phyloP scores from a whole-genome alignment of 30 jellyfish, hydroid and myxozoan species.

The Morbakka virulenta region DNA sequence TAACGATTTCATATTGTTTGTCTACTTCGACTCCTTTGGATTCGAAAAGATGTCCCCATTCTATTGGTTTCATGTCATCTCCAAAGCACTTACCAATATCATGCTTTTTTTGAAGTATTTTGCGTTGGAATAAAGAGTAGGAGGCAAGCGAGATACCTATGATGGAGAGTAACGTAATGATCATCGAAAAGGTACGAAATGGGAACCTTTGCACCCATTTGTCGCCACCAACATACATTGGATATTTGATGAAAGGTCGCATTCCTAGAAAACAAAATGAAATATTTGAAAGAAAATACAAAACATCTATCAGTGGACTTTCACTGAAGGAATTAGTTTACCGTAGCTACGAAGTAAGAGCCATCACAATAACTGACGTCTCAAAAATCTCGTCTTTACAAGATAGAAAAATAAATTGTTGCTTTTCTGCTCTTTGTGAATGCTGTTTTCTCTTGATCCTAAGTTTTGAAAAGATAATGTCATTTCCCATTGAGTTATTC shows the following conservation, averaged over 20 bases:
- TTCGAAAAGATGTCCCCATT: slow-evolving; percentile 18
- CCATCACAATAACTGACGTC: no score
- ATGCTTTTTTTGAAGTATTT: slow-evolving; percentile 20
- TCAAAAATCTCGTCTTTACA: no score
- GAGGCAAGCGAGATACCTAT: slow-evolving; percentile 51
- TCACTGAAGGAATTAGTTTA: no score
- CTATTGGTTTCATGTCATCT: slow-evolving; percentile 34
- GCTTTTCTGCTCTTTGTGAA: no score
- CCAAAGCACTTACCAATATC: slow-evolving; percentile 53
- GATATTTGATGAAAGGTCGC: slow-evolving; percentile 78
- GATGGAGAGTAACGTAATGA: slow-evolving; percentile 60
- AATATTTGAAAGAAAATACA: background rate
- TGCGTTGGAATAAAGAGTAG: slow-evolving; percentile 36
- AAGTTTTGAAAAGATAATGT: no score
- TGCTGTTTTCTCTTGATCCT: no score
- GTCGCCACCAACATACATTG: slow-evolving; percentile 31
- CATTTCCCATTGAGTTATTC: no score
- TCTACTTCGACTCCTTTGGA: slow-evolving; percentile 14
- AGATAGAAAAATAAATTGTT: no score
- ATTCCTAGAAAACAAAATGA: slow-evolving; percentile 45
- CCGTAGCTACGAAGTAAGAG: no score
- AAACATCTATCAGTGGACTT: no score
- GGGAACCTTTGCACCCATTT: slow-evolving; percentile 74
- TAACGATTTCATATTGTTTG: background rate
- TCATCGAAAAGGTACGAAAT: slow-evolving; percentile 87